phyloP scores from a whole-genome alignment of 2,113 vertebrate genomes.

The Redunca redunca region DNA sequence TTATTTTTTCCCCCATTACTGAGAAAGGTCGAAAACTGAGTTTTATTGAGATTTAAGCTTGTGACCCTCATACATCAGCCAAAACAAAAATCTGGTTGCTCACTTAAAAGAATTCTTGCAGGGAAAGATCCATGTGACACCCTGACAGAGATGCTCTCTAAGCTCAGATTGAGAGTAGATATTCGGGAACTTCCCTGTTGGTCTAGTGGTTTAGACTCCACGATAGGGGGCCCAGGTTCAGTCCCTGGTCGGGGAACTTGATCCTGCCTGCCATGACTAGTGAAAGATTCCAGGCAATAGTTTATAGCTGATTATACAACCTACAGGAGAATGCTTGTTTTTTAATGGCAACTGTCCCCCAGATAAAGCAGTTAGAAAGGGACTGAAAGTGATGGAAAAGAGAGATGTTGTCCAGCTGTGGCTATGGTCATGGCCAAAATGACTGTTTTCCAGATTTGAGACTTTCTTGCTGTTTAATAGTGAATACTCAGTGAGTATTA shows the following conservation, averaged over 20 bases:
- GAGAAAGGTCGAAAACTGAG: slow-evolving; percentile 71
- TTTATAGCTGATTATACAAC: not conserved
- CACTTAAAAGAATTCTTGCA: not conserved
- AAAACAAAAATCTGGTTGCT: slow-evolving; percentile 58
- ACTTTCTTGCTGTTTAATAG: not conserved
- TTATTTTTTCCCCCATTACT: slow-evolving; percentile 72
- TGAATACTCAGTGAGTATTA: not conserved
- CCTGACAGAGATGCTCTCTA: not conserved
- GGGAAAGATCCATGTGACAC: slow-evolving; percentile 17
- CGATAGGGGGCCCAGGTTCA: not conserved
- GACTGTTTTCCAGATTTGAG: not conserved
- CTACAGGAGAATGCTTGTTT: not conserved
- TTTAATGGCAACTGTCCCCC: not conserved
- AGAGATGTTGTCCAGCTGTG: not conserved
- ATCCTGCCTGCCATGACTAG: not conserved
- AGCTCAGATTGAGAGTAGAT: not conserved
- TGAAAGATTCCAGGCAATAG: not conserved
- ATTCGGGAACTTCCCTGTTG: not conserved
- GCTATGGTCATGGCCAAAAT: not conserved
- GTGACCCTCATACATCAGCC: not conserved
- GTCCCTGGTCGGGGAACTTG: not conserved
- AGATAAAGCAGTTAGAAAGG: not conserved
- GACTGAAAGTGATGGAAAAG: not conserved
- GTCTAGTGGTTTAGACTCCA: not conserved
- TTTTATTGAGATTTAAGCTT: slow-evolving; percentile 68